Evolutionary conservation across 2,113 vertebrate genomes (phyloP), one percentile per base, ranked within the genome.

Genomic region (Toxotes chatareus): DNA sequence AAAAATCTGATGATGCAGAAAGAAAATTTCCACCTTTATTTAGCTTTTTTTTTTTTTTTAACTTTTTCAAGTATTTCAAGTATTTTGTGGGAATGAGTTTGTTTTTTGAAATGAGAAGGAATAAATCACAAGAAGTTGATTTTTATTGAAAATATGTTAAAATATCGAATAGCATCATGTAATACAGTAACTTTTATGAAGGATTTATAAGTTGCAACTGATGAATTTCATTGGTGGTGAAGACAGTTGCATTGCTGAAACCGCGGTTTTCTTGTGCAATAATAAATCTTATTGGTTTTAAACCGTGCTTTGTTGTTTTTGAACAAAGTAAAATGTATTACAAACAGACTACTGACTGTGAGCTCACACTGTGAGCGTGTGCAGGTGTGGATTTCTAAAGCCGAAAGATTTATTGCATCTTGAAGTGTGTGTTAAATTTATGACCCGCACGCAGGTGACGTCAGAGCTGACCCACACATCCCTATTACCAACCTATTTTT

Each of bases 401-500:
- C 62, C 1, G 31, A 62, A 65, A 70, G 80, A 88, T 80, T 82
- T 73, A 82, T 86, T 59, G 65, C 21, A 4, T 71, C 69, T 57
- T 44, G 6, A 53, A n/a, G 8, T 46, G 73, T 62, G 31, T 13
- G 36, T 76, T 68, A 76, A 79, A 83, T 89, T 83, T 66, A 79
- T 79, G 63, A 60, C 31, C 61, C n/a, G 60, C 1, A 2, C 56
- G 47, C 44, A 17, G 38, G 36, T 70, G 78, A 61, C 70, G 56
- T 87, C 71, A 67, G 55, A 34, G 76, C 83, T 76, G 72, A 85
- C 69, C 79, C 8, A 27, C 70, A 17, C n/a, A 17, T 59, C 60
- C 71, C 7, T 64, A 68, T 70, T 56, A 59, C 4, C 36, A 27
- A 36, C 19, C 59, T 83, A 86, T 89, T 91, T 91, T 88, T 82